These are phyloP conservation scores for Orius insidiosus DNA, from an alignment of 1,140 invertebrate species.

Conservation along the genomic window DNA sequence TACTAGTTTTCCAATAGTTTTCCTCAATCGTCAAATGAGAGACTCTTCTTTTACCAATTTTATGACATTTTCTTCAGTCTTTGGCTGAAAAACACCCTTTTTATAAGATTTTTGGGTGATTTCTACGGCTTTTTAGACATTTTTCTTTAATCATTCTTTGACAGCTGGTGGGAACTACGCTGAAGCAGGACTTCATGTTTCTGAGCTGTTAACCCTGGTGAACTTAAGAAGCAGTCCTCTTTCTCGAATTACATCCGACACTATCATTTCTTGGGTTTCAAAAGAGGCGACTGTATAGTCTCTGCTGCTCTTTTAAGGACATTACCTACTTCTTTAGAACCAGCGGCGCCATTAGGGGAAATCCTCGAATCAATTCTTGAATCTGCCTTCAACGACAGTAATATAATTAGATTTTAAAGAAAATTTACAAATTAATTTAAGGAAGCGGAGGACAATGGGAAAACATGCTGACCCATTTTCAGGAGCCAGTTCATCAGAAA, in stretches of 20 bases:
- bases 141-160: constrained; percentile 13
- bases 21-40: too few species aligned
- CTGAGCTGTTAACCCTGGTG: constrained; percentile 30
- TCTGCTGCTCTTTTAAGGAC: constrained; percentile 29
- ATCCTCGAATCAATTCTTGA: constrained; percentile 31
- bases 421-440: background rate
- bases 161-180: constrained; percentile 15
- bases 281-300: constrained; percentile 29
- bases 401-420: background rate
- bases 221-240: constrained; percentile 25
- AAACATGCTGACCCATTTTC: constrained; percentile 26
- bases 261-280: constrained; percentile 24
- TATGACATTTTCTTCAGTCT: too few species aligned
- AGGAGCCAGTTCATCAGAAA: constrained; percentile 27
- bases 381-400: constrained; percentile 28
- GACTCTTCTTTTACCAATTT: too few species aligned
- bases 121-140: background rate
- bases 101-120: too few species aligned
- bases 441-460: constrained; percentile 24
- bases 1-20: too few species aligned
- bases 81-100: too few species aligned
- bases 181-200: constrained; percentile 30
- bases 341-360: constrained; percentile 28
- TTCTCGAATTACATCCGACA: constrained; percentile 18
- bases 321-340: constrained; percentile 27